A percentile compares a stretch with the other conserved stretches of the same genome.
phyloP scores from a whole-genome alignment of 2,797 vertebrate genomes.

The Onychomys arenicola region DNA sequence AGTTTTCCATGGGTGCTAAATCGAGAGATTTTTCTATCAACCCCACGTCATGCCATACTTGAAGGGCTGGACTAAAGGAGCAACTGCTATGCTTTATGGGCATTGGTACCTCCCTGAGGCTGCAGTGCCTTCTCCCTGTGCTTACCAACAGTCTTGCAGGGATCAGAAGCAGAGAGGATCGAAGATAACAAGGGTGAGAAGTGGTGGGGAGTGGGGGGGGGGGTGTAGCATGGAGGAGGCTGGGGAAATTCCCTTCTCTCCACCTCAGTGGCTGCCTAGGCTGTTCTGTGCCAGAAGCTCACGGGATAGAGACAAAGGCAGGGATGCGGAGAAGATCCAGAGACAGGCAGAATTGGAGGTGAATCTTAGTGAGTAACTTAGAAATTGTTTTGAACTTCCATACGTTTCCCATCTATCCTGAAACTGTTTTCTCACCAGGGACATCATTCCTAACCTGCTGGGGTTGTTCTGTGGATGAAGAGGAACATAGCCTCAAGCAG shows the following conservation, averaged over 20 bases:
- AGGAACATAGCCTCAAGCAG: not conserved
- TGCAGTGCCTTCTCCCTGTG: not conserved
- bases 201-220: too few relatives aligned
- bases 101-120: not conserved
- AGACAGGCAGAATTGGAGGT: too few relatives aligned
- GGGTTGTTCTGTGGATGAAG: not conserved
- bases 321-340: not conserved
- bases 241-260: not conserved
- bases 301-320: not conserved
- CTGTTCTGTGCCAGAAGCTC: not conserved
- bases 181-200: not conserved
- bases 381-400: not conserved
- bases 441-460: not conserved
- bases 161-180: not conserved
- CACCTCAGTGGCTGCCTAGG: not conserved
- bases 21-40: not conserved
- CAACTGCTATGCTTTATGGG: fast-evolving
- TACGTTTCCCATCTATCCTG: not conserved
- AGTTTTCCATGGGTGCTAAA: not conserved
- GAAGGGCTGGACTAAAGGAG: fast-evolving
- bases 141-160: fast-evolving
- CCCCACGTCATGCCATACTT: fast-evolving
- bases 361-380: not conserved
- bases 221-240: too few relatives aligned
- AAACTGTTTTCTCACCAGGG: not conserved